Evolutionary conservation across 2,797 vertebrate species (phyloP), one percentile per base, ranked within the genome.

Genomic region (Aeoliscus strigatus): DNA sequence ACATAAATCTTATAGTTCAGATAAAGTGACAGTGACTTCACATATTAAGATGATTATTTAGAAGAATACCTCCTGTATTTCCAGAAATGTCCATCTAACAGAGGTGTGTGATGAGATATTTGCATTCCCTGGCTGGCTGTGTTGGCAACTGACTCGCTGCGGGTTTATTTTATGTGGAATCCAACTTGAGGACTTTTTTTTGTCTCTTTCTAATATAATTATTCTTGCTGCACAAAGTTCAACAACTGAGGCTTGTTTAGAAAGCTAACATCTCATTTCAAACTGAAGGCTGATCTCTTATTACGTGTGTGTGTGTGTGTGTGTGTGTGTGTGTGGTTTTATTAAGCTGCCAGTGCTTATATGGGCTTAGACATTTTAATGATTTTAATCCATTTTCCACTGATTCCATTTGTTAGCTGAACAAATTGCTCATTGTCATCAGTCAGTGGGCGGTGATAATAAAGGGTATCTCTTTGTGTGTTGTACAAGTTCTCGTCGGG

Each of bases 301-400:
- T n/a, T n/a, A n/a, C n/a, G n/a, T n/a, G n/a, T n/a, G n/a, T n/a
- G n/a, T n/a, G n/a, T n/a, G n/a, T n/a, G n/a, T n/a, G n/a, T n/a
- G n/a, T n/a, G n/a, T n/a, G n/a, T n/a, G n/a, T n/a, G n/a, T n/a
- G n/a, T n/a, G n/a, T n/a, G n/a, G 21, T 15, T n/a, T 31, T 45
- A 36, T 48, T 57, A 39, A 59, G 35, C 16, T 4, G 2, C 10
- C 7, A 14, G 23, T 48, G 34, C 29, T 56, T 52, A 34, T 30
- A 18, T 29, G 10, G 34, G 27, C 40, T 51, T 32, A 18, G 21
- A 31, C 11, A 9, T 27, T 27, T 28, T 21, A 27, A 25, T 44
- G 42, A 56, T 52, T 57, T 57, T 36, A 64, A 59, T 68, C 42
- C 39, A 41, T 49, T 40, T 51, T 47, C 17, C 37, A 56, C 29